Evolutionary conservation across 2,113 vertebrate species (phyloP).

Genomic region (Lampris megalopsis): DNA sequence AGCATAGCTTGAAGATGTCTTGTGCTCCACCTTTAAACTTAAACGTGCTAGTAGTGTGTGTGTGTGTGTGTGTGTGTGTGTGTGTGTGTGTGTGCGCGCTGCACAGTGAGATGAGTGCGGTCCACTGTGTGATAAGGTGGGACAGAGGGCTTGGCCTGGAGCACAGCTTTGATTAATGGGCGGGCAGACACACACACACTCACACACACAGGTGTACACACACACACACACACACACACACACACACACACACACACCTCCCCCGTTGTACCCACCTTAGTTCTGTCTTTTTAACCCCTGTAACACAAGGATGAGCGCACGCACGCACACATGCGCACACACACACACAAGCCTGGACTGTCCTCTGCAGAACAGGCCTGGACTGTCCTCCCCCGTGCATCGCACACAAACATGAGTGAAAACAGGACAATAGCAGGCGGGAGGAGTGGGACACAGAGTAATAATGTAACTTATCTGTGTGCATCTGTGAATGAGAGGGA

Average conservation of each 20-base stretch:
- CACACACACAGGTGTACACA: neutral
- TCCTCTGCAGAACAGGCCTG: conserved; percentile 19
- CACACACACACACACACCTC: conserved; percentile 28
- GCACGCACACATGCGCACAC: conserved; percentile 31
- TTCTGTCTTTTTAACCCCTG: conserved; percentile 73
- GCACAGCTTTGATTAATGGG: conserved; percentile 73
- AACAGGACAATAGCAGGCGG: conserved; percentile 43
- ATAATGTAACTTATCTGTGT: neutral
- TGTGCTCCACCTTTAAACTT: too few relatives aligned
- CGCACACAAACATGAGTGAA: conserved; percentile 39
- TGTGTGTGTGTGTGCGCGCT: conserved; percentile 30
- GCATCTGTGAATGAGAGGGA: neutral
- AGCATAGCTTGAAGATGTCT: too few relatives aligned
- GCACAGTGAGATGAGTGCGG: conserved; percentile 63
- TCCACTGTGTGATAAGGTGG: conserved; percentile 59
- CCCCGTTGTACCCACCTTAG: conserved; percentile 30
- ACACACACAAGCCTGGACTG: conserved; percentile 32
- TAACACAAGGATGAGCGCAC: conserved; percentile 52
- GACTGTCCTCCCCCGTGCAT: conserved; percentile 26
- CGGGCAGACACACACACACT: conserved; percentile 53
- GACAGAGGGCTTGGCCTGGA: conserved; percentile 64
- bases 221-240: neutral
- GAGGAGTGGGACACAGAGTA: neutral
- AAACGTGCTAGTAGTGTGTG: neutral
- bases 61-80: conserved; percentile 22